A percentile compares a stretch with the other conserved stretches of the same genome.
Evolutionary conservation across 2,888 invertebrate genomes (phyloP).

Genomic region (Tyria jacobaeae): DNA sequence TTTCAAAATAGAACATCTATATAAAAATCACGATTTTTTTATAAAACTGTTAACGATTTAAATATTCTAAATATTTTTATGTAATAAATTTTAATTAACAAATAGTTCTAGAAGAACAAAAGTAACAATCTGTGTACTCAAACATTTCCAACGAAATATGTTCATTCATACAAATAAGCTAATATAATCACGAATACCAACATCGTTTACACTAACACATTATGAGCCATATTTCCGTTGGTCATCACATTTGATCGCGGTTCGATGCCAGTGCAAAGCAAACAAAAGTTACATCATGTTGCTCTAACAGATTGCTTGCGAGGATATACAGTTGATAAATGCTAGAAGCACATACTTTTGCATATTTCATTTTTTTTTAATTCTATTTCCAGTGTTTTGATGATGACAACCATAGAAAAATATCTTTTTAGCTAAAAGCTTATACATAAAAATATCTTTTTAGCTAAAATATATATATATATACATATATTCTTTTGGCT

Average conservation of each 20-base stretch:
- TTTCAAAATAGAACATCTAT: too few species aligned
- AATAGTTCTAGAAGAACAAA: neutral
- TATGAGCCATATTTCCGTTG: slow-evolving; percentile 44
- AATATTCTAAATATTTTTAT: too few species aligned
- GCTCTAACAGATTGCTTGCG: slow-evolving; percentile 40
- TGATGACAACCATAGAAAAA: too few species aligned
- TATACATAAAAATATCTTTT: too few species aligned
- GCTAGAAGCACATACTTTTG: slow-evolving; percentile 4
- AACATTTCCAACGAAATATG: neutral
- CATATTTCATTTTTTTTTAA: too few species aligned
- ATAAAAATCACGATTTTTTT: too few species aligned
- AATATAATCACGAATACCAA: slow-evolving; percentile 20
- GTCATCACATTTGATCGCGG: slow-evolving; percentile 51
- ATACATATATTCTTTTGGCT: too few species aligned
- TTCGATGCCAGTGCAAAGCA: slow-evolving; percentile 41
- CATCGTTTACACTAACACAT: slow-evolving; percentile 35
- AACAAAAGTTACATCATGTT: slow-evolving; percentile 54
- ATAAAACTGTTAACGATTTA: too few species aligned
- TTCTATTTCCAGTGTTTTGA: too few species aligned
- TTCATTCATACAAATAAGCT: slow-evolving; percentile 18
- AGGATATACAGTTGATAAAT: slow-evolving; percentile 23
- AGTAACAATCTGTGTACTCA: neutral
- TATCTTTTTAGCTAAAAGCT: too few species aligned
- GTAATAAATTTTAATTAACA: too few species aligned
- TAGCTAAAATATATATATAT: too few species aligned